Percentiles rank a stretch among this genome's conserved stretches.
These are phyloP conservation scores for Chloromyia formosa DNA, from an alignment of 2,888 invertebrate species.

Conservation along the genomic window DNA sequence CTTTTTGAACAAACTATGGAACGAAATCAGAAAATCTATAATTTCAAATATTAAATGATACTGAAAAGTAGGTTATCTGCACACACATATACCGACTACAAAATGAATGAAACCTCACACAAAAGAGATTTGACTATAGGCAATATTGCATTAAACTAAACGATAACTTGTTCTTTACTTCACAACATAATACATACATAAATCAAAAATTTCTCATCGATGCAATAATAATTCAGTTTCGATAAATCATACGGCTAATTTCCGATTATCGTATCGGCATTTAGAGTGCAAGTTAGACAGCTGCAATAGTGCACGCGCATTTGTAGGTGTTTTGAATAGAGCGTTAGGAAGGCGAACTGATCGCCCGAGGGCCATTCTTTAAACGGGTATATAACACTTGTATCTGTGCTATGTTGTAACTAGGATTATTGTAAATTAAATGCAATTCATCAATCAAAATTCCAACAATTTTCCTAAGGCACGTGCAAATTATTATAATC, in stretches of 20 bases:
- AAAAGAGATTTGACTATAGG: no score
- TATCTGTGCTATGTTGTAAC: not conserved
- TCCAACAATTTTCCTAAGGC: not conserved
- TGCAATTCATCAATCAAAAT: constrained; percentile 29
- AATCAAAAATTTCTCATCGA: constrained; percentile 14
- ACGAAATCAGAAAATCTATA: no score
- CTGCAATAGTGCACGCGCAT: not conserved
- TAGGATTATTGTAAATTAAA: constrained; percentile 23
- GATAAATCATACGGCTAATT: constrained; percentile 25
- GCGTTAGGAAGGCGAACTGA: not conserved
- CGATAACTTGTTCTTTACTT: not conserved
- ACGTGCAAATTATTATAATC: constrained; percentile 22
- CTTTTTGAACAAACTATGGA: no score
- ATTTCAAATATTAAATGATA: no score
- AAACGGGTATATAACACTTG: not conserved
- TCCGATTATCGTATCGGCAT: constrained; percentile 11
- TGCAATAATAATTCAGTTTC: constrained; percentile 12
- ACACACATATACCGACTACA: no score
- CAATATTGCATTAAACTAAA: no score
- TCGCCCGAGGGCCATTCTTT: not conserved
- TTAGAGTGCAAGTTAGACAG: constrained; percentile 12
- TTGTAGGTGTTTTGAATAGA: constrained; percentile 26
- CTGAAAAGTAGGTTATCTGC: no score
- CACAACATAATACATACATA: not conserved
- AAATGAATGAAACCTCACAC: no score